Conservation (phyloP, 2,113 vertebrate genomes). For the Carassius gibelio region DNA sequence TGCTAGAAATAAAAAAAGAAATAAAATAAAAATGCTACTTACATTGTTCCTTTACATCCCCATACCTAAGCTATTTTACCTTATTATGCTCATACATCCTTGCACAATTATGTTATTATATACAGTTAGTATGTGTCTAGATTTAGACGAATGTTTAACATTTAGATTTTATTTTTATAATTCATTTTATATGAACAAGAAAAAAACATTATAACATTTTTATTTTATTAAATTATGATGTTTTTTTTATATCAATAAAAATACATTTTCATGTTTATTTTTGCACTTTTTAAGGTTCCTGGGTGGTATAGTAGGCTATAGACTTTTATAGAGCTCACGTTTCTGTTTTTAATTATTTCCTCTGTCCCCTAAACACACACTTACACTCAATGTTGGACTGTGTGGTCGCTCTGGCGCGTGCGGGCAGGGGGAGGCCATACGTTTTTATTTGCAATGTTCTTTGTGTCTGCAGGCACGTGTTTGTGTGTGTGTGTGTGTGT, state of each 20-base stretch:
- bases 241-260: not conserved
- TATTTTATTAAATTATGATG: not conserved
- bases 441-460: slow-evolving; percentile 34
- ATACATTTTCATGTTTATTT: not conserved
- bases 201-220: not conserved
- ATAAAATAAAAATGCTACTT: not conserved
- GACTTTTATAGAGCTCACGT: not conserved
- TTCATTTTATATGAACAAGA: not conserved
- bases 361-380: not conserved
- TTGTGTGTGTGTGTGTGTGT: slow-evolving; percentile 12
- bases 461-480: slow-evolving; percentile 16
- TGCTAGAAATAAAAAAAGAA: not conserved
- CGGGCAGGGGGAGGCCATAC: slow-evolving; percentile 1
- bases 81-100: not conserved
- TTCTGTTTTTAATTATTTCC: not conserved
- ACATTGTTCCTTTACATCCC: too few species aligned
- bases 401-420: slow-evolving; percentile 50
- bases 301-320: not conserved
- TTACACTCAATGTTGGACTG: not conserved
- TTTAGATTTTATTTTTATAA: not conserved
- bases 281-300: not conserved
- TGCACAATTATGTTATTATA: not conserved
- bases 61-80: too few species aligned
- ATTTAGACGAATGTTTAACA: not conserved
- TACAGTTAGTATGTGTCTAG: not conserved